Evolutionary conservation across 2,797 vertebrate genomes (phyloP).

Genomic region (Myoxocephalus aenaeus): DNA sequence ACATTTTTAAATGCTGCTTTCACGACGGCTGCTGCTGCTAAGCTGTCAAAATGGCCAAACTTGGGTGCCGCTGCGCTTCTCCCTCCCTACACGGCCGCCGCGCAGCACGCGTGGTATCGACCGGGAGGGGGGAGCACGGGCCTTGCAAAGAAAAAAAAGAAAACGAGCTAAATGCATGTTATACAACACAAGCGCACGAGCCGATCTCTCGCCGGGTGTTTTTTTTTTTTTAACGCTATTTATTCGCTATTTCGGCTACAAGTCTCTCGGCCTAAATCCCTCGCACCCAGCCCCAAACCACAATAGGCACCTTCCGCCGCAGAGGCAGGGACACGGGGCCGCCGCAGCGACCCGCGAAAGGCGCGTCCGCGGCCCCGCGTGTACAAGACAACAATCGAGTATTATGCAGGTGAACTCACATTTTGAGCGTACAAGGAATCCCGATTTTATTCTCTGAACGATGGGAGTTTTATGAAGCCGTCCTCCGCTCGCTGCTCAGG

Average conservation of each 20-base stretch:
- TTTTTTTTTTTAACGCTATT: conserved; percentile 22
- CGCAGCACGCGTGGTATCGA: conserved; percentile 47
- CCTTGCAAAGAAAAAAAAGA: not conserved
- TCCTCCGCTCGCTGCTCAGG: conserved; percentile 87
- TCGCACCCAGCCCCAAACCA: conserved; percentile 81
- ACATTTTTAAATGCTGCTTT: conserved; percentile 1
- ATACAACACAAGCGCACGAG: not conserved
- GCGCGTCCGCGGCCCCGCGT: not conserved
- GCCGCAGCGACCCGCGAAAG: not conserved
- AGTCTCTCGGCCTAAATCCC: conserved; percentile 81
- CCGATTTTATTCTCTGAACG: no score
- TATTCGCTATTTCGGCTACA: conserved; percentile 52
- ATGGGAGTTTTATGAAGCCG: conserved; percentile 62
- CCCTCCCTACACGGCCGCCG: conserved; percentile 42
- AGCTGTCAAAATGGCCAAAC: conserved; percentile 79
- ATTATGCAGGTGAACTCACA: conserved; percentile 37
- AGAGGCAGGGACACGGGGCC: conserved; percentile 57
- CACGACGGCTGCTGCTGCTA: conserved; percentile 52
- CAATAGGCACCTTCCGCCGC: conserved; percentile 84
- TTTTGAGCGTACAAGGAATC: no score
- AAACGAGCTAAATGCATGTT: not conserved
- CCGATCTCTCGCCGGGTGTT: not conserved
- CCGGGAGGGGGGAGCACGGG: not conserved
- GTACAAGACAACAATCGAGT: conserved; percentile 35
- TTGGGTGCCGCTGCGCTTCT: conserved; percentile 30